Evolutionary conservation across 2,113 vertebrate genomes (phyloP).

Genomic region (Anhinga rufa): DNA sequence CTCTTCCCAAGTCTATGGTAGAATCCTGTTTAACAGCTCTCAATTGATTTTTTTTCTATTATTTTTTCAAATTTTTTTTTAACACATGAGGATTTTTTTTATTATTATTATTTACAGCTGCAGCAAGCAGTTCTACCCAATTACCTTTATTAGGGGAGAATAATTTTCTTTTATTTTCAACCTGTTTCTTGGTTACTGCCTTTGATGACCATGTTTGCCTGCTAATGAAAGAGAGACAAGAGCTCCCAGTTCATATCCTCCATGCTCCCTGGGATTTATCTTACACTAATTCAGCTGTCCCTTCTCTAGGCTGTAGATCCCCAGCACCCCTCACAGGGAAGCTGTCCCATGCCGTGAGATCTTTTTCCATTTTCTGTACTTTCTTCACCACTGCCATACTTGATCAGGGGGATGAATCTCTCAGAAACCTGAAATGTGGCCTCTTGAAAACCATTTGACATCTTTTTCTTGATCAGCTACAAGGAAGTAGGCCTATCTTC

Average conservation of each 20-base stretch:
- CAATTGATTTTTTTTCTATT: neutral
- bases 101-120: too few species aligned
- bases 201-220: neutral
- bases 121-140: neutral
- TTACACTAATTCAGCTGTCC: neutral
- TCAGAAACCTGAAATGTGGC: neutral
- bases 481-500: neutral
- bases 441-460: neutral
- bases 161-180: neutral
- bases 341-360: neutral
- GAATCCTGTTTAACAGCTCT: neutral
- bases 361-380: neutral
- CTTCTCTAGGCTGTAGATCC: neutral
- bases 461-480: neutral
- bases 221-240: neutral
- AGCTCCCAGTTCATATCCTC: neutral
- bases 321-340: neutral
- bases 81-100: neutral
- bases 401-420: neutral
- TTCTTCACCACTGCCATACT: neutral
- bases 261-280: neutral
- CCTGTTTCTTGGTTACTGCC: neutral
- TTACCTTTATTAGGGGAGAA: neutral
- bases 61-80: neutral
- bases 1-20: neutral